Percentiles rank a stretch among this genome's conserved stretches.
These are phyloP conservation scores for Lepidurus packardi DNA, from an alignment of 1,140 invertebrate species.

Conservation along the genomic window DNA sequence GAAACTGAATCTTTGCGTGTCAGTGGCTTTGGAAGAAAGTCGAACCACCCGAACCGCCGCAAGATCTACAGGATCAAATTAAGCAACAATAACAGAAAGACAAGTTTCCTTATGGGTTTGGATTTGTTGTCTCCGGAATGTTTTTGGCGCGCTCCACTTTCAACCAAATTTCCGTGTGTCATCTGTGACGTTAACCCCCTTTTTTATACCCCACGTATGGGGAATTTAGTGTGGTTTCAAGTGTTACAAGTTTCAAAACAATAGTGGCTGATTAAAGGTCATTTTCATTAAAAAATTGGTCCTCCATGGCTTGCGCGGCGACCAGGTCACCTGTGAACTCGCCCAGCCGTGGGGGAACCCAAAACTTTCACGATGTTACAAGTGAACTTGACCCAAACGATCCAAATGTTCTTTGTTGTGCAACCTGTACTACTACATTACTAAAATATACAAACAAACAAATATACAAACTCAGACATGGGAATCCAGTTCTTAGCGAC, in stretches of 20 bases:
- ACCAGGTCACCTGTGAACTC: neutral
- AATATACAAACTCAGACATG: too few species aligned
- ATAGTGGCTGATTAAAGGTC: neutral
- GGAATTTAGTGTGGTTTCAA: neutral
- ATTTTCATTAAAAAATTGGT: neutral
- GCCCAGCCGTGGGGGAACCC: neutral
- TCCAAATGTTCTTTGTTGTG: neutral
- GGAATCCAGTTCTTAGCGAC: too few species aligned
- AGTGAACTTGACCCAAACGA: neutral
- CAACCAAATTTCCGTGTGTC: neutral
- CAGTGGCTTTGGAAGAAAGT: too few species aligned
- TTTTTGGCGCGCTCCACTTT: neutral
- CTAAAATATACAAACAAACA: too few species aligned
- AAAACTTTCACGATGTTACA: neutral
- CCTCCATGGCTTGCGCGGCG: neutral
- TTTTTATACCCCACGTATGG: neutral
- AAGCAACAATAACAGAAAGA: too few species aligned
- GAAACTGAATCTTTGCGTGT: too few species aligned
- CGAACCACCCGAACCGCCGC: too few species aligned
- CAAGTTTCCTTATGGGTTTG: too few species aligned
- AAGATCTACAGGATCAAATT: too few species aligned
- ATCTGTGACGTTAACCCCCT: neutral
- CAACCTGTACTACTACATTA: too few species aligned
- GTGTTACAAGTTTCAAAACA: neutral
- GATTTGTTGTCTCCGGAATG: neutral